Base-by-base conservation (phyloP, 2,888 invertebrate species). In the Apotomis betuletana region DNA sequence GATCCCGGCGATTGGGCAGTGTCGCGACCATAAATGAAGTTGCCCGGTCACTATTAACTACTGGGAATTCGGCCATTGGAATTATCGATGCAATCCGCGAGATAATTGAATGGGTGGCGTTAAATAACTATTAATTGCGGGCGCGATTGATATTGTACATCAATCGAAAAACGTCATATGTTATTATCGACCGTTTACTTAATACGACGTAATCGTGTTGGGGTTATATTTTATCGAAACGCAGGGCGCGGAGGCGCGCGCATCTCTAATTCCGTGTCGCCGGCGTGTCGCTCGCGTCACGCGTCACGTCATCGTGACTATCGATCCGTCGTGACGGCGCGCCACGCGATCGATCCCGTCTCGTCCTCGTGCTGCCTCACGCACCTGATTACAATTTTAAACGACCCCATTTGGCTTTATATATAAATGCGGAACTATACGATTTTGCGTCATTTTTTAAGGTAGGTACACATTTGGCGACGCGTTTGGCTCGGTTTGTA, bases 71-170 rank as follows among this genome's bases (percentile, higher is more conserved):
- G 87, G 85, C 81, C 82, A 86, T 87, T 80, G 84, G 84, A 85
- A 88, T 88, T 87, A 89, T 90, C 85, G 87, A 83, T 81, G 82
- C 89, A 87, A 91, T 89, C 85, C 88, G 85, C 84, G 85, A 85
- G 83, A 87, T 89, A 89, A 91, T 91, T 90, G 90, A 90, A 89
- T 87, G 87, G 85, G 84, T 82, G 41, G 87, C 87, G 86, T 90
- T 90, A 89, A 91, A 90, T 90, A 87, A 86, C 85, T 87, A 90
- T 90, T 90, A 88, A 90, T 87, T 84, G 83, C 82, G 84, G 85
- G 80, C 77, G 80, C 82, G 81, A 86, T 85, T 85, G 86, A 85
- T 87, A 88, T 87, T 86, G 87, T 89, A 49, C 9, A 27, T 44
- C 8, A 38, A 13, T 55, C n/a, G 13, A 46, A 27, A 57, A 65